These are phyloP conservation scores for Stichopus chloronotus DNA, from an alignment of 35 echinoderm and acorn worm species.

Conservation along the genomic window DNA sequence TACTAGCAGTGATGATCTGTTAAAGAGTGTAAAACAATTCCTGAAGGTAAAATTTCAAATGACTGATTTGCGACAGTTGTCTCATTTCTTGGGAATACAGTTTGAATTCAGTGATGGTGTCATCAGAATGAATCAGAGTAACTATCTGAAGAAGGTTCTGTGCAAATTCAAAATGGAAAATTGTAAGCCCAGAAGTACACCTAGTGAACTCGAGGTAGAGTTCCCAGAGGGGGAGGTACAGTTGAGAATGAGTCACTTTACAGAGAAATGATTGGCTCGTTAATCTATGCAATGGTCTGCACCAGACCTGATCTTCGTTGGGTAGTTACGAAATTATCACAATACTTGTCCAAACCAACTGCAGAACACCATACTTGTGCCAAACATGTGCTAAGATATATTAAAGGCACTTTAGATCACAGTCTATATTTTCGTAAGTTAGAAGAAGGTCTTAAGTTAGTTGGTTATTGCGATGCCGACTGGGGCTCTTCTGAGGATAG, in stretches of 20 bases:
- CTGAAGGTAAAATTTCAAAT: slow-evolving; percentile 59
- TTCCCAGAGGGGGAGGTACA: slow-evolving; percentile 43
- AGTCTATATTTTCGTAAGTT: slow-evolving; percentile 3
- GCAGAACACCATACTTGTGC: slow-evolving; percentile 30
- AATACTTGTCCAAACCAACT: slow-evolving; percentile 49
- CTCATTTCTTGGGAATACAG: slow-evolving; percentile 62
- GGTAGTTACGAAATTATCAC: slow-evolving; percentile 55
- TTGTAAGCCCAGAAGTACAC: slow-evolving; percentile 33
- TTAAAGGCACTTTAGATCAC: slow-evolving; percentile 48
- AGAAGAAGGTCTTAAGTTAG: slow-evolving; percentile 5
- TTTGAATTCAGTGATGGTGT: slow-evolving; percentile 58
- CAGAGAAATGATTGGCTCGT: slow-evolving; percentile 49
- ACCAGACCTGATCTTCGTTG: slow-evolving; percentile 58
- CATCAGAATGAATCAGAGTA: slow-evolving; percentile 51
- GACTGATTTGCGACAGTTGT: slow-evolving; percentile 51
- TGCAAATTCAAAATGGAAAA: slow-evolving; percentile 51
- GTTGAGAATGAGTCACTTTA: slow-evolving; percentile 56
- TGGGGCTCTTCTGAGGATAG: slow-evolving; percentile 52
- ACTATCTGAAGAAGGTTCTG: slow-evolving; percentile 47
- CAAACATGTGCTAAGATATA: slow-evolving; percentile 22
- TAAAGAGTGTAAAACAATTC: slow-evolving; percentile 23
- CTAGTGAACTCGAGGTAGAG: slow-evolving; percentile 54
- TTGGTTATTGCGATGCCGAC: slow-evolving; percentile 59
- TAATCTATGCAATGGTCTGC: slow-evolving; percentile 53
- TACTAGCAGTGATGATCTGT: slow-evolving; percentile 36